A percentile compares a stretch with the other conserved stretches of the same genome.
Evolutionary conservation across 2,797 vertebrate species (phyloP).

Genomic region (Heterohyrax brucei): DNA sequence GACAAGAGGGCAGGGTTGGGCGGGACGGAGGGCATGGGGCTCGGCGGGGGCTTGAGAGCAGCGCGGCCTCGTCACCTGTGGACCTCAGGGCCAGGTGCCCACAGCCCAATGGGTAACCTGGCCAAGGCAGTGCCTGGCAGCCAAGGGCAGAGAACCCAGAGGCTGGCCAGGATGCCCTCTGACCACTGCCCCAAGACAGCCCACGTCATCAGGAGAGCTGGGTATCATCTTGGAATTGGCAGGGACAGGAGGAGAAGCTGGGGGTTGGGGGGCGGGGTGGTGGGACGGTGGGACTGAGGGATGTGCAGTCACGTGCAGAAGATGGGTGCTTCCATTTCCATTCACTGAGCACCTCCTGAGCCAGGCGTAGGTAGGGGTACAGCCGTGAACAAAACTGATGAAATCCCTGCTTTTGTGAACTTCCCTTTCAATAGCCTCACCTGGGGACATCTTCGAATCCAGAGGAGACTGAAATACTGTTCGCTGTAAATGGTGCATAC

Average conservation of each 20-base stretch:
- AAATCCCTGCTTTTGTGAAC: not conserved
- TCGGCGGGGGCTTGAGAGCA: not conserved
- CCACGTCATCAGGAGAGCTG: not conserved
- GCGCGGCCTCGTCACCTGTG: not conserved
- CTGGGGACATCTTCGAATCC: not conserved
- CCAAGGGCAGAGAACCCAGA: not conserved
- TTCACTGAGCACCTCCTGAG: not conserved
- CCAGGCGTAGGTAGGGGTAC: not conserved
- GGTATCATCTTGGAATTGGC: not conserved
- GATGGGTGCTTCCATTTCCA: not conserved
- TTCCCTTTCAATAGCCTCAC: not conserved
- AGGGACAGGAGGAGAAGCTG: not conserved
- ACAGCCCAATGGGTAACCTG: not conserved
- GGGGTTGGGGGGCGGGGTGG: too few relatives aligned
- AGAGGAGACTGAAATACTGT: not conserved
- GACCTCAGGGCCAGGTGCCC: not conserved
- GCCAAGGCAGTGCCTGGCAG: not conserved
- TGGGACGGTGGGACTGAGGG: too few relatives aligned
- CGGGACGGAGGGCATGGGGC: not conserved
- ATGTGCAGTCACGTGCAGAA: not conserved
- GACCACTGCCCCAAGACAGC: accelerated
- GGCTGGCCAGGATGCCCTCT: not conserved
- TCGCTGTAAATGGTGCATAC: too few relatives aligned
- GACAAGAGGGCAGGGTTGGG: too few relatives aligned
- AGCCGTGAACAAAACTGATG: not conserved